Evolutionary conservation across 1,140 invertebrate genomes (phyloP).

Genomic region (Cylas formicarius): DNA sequence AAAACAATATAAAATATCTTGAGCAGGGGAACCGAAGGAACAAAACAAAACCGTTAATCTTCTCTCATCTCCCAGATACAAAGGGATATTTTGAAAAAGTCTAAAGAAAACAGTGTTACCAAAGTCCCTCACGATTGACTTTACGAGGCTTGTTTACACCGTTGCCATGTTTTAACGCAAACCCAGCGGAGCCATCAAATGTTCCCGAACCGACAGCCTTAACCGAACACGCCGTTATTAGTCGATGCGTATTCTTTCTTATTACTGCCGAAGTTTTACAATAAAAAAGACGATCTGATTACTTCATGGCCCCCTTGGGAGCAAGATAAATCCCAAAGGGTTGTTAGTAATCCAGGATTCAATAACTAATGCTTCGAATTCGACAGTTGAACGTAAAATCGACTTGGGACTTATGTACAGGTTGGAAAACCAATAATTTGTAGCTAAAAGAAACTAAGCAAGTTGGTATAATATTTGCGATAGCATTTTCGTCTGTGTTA

Average conservation of each 20-base stretch:
- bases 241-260: constrained; percentile 27
- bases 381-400: no score
- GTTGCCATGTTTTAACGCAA: constrained; percentile 15
- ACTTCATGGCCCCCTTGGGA: constrained; percentile 21
- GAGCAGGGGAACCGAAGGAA: no score
- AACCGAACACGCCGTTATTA: constrained; percentile 30
- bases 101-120: constrained; percentile 9
- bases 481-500: no score
- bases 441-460: no score
- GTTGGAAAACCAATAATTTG: no score
- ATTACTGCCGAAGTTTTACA: constrained; percentile 23
- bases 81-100: constrained; percentile 1
- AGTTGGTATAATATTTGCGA: no score
- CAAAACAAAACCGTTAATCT: no score
- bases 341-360: constrained; percentile 22
- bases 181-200: constrained; percentile 22
- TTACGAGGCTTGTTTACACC: constrained; percentile 16
- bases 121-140: constrained; percentile 15
- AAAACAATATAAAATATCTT: no score
- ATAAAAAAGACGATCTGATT: constrained; percentile 27
- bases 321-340: constrained; percentile 4
- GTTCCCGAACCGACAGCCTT: constrained; percentile 21
- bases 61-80: neutral
- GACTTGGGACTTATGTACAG: no score
- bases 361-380: no score